Base-by-base conservation (phyloP, 2,797 vertebrate species). In the Vireo griseus region DNA sequence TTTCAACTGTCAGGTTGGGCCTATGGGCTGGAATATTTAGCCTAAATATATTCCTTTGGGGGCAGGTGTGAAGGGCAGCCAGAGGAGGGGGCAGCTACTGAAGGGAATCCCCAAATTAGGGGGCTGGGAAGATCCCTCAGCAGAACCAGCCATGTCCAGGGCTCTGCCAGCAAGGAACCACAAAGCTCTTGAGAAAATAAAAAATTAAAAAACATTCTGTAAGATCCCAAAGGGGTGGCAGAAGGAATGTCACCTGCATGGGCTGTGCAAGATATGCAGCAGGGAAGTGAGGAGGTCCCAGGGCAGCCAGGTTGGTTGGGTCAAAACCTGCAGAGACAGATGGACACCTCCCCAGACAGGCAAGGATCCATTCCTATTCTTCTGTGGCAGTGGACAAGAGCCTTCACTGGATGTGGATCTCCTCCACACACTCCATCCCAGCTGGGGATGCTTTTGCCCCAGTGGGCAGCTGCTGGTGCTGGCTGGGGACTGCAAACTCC, bases 311-410 rank as follows among this genome's bases (percentile, higher is more conserved):
- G 42, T 42, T 19, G 8, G 25, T 16, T 26, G 12, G 45, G 50
- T 72, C 45, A 73, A 68, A 73, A 85, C 65, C 35, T 42, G 33
- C 16, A 1, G 31, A 77, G 68, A 52, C 9, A n/a, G 48, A 77
- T 1, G 7, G 73, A 19, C 29, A 61, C 48, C 12, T 42, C 24
- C 51, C 13, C 12, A 55, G 42, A 39, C 5, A 59, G 37, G 18
- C 31, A 83, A 50, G 44, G 21, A 40, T 40, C 22, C 3, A 1
- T 16, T 45, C 8, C 19, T n/a, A 50, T 44, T 59, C 54, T 44
- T 79, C 6, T 0, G 0, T 16, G n/a, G 55, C 5, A 9, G 3
- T 9, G 48, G 17, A 66, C 37, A 50, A 67, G 55, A 79, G 45
- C 26, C 54, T 22, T 9, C 24, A 14, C 31, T 39, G 37, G 26